A percentile compares a stretch with the other conserved stretches of the same genome.
phyloP scores from a whole-genome alignment of 1,140 invertebrate genomes.

The Drosophila teissieri region DNA sequence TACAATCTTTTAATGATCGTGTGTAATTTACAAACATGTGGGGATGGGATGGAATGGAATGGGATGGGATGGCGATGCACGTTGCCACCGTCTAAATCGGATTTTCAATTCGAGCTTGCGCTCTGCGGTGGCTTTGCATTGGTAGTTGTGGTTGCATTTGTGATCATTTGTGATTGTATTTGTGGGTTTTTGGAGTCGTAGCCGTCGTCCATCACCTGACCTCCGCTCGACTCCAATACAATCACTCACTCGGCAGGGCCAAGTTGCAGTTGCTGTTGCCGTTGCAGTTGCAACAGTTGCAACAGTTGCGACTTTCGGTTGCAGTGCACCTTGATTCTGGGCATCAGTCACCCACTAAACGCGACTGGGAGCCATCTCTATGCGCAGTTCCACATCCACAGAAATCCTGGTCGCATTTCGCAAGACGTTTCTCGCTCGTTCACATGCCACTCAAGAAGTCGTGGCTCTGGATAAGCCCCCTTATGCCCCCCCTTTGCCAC shows the following conservation, averaged over 20 bases:
- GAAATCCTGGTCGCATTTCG: slow-evolving; percentile 43
- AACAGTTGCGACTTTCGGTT: slow-evolving; percentile 58
- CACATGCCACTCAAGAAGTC: slow-evolving; percentile 81
- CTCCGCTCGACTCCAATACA: slow-evolving; percentile 64
- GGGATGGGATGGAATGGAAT: slow-evolving; percentile 48
- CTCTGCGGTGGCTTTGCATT: slow-evolving; percentile 11
- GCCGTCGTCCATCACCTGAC: slow-evolving; percentile 70
- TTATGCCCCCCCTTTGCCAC: not conserved
- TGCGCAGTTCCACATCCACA: slow-evolving; percentile 13
- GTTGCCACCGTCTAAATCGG: slow-evolving; percentile 13
- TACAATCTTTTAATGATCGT: slow-evolving; percentile 83
- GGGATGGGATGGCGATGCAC: slow-evolving; percentile 33
- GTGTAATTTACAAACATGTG: slow-evolving; percentile 79
- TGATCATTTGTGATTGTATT: slow-evolving; percentile 9
- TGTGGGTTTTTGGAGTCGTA: slow-evolving; percentile 22
- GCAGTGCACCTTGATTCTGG: slow-evolving; percentile 68
- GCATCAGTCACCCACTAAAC: slow-evolving; percentile 78
- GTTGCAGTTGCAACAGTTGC: slow-evolving; percentile 23
- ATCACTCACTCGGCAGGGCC: slow-evolving; percentile 60
- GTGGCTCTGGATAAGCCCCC: slow-evolving; percentile 65
- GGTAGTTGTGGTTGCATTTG: slow-evolving; percentile 4
- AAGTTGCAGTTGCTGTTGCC: slow-evolving; percentile 3
- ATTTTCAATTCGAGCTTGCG: slow-evolving; percentile 8
- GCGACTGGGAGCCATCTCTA: slow-evolving; percentile 61
- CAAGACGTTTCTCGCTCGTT: slow-evolving; percentile 52